Conservation (phyloP, 2,113 vertebrate species). For the Vidua macroura region DNA sequence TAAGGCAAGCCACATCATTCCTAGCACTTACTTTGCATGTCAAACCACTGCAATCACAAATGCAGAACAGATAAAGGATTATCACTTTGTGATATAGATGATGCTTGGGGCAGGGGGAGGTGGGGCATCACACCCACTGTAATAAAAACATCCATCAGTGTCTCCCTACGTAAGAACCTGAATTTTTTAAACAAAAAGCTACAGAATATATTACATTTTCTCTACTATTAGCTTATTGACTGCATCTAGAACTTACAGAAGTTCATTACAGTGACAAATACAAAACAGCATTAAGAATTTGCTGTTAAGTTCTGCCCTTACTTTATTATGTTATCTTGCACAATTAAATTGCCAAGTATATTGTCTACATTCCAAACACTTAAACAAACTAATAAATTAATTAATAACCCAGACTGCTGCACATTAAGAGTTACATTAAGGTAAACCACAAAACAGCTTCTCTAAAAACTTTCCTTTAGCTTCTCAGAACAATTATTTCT, state of each 20-base stretch:
- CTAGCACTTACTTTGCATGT: conserved; percentile 96
- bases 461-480: neutral
- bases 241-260: neutral
- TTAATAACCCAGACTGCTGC: neutral
- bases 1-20: conserved; percentile 95
- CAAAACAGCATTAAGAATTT: neutral
- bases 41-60: conserved; percentile 80
- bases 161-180: neutral
- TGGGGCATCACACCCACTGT: neutral
- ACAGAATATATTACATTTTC: neutral
- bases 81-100: neutral
- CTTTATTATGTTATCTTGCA: neutral
- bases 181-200: neutral
- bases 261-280: neutral
- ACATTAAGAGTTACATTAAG: neutral
- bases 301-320: neutral
- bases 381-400: neutral
- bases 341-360: neutral
- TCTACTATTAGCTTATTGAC: neutral
- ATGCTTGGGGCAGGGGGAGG: neutral
- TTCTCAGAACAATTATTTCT: neutral
- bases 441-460: neutral
- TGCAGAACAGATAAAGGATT: neutral
- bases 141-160: neutral
- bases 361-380: neutral